Evolutionary conservation across 2,888 invertebrate genomes (phyloP).

Genomic region (Dioctria linearis): DNA sequence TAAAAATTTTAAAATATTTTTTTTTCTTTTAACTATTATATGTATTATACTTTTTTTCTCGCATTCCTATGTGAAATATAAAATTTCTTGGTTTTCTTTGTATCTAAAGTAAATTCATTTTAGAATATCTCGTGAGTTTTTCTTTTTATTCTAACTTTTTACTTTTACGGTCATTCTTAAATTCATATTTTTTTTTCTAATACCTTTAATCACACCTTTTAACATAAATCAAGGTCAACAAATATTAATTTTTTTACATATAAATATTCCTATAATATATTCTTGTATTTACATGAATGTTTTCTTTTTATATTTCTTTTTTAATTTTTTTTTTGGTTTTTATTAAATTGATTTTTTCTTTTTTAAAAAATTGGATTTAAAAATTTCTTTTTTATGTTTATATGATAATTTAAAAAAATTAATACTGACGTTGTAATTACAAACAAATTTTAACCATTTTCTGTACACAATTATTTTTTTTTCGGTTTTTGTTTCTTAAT

Average conservation of each 20-base stretch:
- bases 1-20: constrained; percentile 38
- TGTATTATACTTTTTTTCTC: background rate
- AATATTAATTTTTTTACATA: constrained; percentile 51
- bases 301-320: background rate
- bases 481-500: too few relatives aligned
- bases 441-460: too few relatives aligned
- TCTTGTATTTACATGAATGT: constrained; percentile 21
- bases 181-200: constrained; percentile 43
- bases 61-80: constrained; percentile 43
- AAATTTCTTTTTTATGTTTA: background rate
- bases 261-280: constrained; percentile 35
- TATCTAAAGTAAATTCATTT: constrained; percentile 63
- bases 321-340: background rate
- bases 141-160: constrained; percentile 38
- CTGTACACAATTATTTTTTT: too few relatives aligned
- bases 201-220: constrained; percentile 44
- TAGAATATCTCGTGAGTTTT: constrained; percentile 61
- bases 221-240: constrained; percentile 50
- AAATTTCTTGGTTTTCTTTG: constrained; percentile 56
- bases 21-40: constrained; percentile 8
- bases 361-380: background rate
- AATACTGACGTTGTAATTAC: background rate
- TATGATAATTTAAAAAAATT: too few relatives aligned
- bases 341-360: background rate
- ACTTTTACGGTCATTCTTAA: constrained; percentile 29